A percentile compares a stretch with the other conserved stretches of the same genome.
These are phyloP conservation scores for Drosophila jambulina DNA, from an alignment of 1,140 invertebrate genomes.

Conservation along the genomic window DNA sequence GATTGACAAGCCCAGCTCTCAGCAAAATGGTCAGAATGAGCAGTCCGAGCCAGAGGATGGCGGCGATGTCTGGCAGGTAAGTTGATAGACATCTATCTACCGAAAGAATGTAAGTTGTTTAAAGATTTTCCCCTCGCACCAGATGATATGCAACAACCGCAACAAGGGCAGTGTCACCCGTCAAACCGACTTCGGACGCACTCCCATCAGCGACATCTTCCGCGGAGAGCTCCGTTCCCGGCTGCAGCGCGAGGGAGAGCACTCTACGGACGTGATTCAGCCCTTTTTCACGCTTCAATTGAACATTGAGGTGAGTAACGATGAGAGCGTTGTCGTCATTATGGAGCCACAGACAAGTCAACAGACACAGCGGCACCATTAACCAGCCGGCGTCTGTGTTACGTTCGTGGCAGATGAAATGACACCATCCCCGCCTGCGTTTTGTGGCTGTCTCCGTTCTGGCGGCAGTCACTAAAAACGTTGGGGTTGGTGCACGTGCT, in stretches of 20 bases:
- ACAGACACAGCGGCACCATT: constrained; percentile 65
- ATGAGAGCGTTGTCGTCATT: no score
- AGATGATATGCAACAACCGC: constrained; percentile 88
- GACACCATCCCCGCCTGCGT: constrained; percentile 27
- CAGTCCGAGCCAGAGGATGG: constrained; percentile 87
- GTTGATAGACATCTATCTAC: neutral
- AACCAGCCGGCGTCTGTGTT: constrained; percentile 72
- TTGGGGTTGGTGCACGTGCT: constrained; percentile 54
- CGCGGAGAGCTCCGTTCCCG: constrained; percentile 94
- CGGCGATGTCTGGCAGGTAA: constrained; percentile 91
- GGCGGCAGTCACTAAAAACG: constrained; percentile 37
- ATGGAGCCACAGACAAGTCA: constrained; percentile 75
- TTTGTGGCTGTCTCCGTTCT: constrained; percentile 54
- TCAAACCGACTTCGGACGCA: constrained; percentile 91
- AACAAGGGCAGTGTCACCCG: constrained; percentile 95
- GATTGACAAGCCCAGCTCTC: constrained; percentile 81
- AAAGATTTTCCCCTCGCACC: neutral
- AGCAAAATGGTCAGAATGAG: constrained; percentile 85
- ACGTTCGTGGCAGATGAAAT: constrained; percentile 77
- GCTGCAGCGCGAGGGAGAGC: constrained; percentile 90
- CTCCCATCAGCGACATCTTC: constrained; percentile 97
- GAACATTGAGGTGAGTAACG: constrained; percentile 93
- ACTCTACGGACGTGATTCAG: constrained; percentile 93
- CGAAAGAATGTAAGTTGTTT: neutral
- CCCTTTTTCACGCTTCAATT: constrained; percentile 97